Evolutionary conservation across 1,140 invertebrate species (phyloP).

Genomic region (Onthophagus taurus): DNA sequence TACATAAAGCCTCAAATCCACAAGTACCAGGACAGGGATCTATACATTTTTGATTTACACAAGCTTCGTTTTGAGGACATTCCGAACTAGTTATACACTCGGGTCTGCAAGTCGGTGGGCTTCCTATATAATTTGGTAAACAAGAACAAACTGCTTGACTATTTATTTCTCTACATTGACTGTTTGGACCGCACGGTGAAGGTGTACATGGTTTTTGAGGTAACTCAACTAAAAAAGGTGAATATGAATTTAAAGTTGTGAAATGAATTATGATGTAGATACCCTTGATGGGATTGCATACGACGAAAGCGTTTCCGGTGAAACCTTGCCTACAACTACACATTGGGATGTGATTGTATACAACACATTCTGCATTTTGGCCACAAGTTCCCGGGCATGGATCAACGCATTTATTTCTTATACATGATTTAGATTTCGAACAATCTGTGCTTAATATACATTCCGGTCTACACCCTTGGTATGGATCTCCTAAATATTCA

Average conservation of each 20-base stretch:
- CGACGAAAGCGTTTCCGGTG: conserved; percentile 59
- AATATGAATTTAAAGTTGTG: neutral
- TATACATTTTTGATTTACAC: conserved; percentile 49
- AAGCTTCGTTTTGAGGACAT: conserved; percentile 45
- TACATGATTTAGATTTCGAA: conserved; percentile 58
- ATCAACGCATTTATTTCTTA: conserved; percentile 57
- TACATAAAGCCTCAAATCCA: conserved; percentile 49
- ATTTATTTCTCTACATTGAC: conserved; percentile 52
- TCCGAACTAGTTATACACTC: conserved; percentile 47
- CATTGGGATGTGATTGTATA: conserved; percentile 66
- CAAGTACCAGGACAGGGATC: conserved; percentile 63
- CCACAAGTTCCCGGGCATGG: conserved; percentile 65
- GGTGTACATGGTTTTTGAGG: conserved; percentile 50
- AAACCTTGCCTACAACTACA: conserved; percentile 59
- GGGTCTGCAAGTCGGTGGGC: conserved; percentile 44
- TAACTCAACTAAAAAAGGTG: conserved; percentile 15
- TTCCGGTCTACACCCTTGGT: conserved; percentile 51
- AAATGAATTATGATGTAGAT: neutral
- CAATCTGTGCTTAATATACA: conserved; percentile 67
- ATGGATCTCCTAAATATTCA: conserved; percentile 57
- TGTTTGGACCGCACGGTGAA: conserved; percentile 59
- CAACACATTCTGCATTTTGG: conserved; percentile 58
- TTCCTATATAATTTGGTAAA: conserved; percentile 42
- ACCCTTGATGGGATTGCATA: conserved; percentile 38
- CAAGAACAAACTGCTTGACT: conserved; percentile 55